These are phyloP conservation scores for Napeogenes sylphis DNA, from an alignment of 2,888 invertebrate genomes.

Conservation along the genomic window DNA sequence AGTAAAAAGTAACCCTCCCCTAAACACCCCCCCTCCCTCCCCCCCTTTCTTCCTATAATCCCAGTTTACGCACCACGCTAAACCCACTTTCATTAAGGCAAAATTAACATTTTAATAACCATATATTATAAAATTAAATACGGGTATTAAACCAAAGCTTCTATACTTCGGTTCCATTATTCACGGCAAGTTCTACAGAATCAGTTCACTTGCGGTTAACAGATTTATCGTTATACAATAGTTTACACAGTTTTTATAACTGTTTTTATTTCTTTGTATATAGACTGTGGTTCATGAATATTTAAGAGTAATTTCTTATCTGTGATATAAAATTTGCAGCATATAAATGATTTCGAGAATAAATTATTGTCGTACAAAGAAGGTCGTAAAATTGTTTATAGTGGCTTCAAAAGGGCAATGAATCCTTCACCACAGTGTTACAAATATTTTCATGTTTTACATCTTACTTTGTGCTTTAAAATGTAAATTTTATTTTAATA, in stretches of 20 bases:
- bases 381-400: constrained; percentile 53
- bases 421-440: constrained; percentile 35
- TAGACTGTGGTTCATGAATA: too few species aligned
- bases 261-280: too few species aligned
- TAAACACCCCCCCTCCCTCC: too few species aligned
- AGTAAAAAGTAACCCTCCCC: constrained; percentile 64
- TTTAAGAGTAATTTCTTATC: too few species aligned
- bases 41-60: constrained; percentile 43
- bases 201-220: background rate
- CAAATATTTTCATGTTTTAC: constrained; percentile 51
- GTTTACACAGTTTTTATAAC: too few species aligned
- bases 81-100: constrained; percentile 70
- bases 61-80: constrained; percentile 65
- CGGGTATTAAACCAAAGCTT: constrained; percentile 2
- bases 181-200: background rate
- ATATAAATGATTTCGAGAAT: too few species aligned
- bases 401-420: constrained; percentile 44
- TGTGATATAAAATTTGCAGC: too few species aligned
- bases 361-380: too few species aligned
- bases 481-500: constrained; percentile 50
- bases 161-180: constrained; percentile 9
- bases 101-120: constrained; percentile 75
- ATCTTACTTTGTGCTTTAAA: constrained; percentile 42
- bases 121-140: constrained; percentile 63
- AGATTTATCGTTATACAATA: too few species aligned